A percentile compares a stretch with the other conserved stretches of the same genome.
phyloP scores from a whole-genome alignment of 2,113 vertebrate species.

The Elaphurus davidianus region DNA sequence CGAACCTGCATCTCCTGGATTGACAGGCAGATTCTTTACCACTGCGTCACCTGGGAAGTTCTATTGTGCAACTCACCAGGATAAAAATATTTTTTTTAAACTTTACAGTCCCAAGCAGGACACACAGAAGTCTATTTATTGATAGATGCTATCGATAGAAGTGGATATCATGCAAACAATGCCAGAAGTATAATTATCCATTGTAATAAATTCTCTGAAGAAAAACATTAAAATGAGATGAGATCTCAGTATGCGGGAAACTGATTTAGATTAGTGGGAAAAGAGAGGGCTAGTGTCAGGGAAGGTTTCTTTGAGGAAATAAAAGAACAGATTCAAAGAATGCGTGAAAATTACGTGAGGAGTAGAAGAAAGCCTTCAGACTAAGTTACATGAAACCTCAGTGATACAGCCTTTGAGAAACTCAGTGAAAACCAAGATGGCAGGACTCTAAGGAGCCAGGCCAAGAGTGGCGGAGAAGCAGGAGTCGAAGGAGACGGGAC shows the following conservation, averaged over 20 bases:
- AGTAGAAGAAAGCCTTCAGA: not conserved
- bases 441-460: not conserved
- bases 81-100: not conserved
- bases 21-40: not conserved
- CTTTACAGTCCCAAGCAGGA: not conserved
- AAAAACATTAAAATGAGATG: not conserved
- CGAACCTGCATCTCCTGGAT: not conserved
- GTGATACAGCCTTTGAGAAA: not conserved
- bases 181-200: not conserved
- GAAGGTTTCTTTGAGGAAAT: not conserved
- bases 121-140: not conserved
- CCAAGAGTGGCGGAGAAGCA: not conserved
- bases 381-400: not conserved
- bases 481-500: not conserved
- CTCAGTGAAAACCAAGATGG: not conserved
- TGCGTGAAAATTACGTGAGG: not conserved
- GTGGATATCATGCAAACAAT: not conserved
- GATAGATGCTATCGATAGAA: not conserved
- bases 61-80: not conserved
- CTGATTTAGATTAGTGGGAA: not conserved
- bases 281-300: not conserved
- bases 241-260: not conserved
- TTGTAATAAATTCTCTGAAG: not conserved
- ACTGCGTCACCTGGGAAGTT: not conserved
- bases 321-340: not conserved